Base-by-base conservation (phyloP, 2,113 vertebrate genomes). In the Poecilia latipinna region DNA sequence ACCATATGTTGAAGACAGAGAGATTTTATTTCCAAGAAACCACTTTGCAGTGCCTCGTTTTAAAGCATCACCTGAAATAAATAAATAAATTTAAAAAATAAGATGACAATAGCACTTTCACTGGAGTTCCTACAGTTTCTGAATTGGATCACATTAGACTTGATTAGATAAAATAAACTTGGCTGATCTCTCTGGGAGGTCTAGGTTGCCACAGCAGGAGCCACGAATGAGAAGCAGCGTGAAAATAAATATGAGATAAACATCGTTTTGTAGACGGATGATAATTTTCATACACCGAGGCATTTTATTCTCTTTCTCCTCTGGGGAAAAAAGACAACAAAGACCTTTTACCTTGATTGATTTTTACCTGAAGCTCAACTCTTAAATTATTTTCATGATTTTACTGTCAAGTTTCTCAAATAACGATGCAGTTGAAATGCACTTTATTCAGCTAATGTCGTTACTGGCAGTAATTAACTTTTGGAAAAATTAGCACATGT, bases 111-210 rank as follows among this genome's bases (percentile, higher is more conserved):
- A 78, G 61, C 8, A 62, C 42, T 77, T 64, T 75, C 11, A 48
- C 26, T 71, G 12, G 68, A 78, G 39, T 80, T 68, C 37, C 71
- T 64, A 54, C 42, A 81, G 68, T 65, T 54, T 8, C 51, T 28
- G 35, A 83, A 81, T 72, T 70, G 65, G 66, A 76, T 84, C 68
- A 65, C 77, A 82, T 82, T 82, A 84, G 57, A 75, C 67, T 65
- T 86, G 57, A 89, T 85, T 67, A 81, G 61, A 84, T 68, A 32
- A 68, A 63, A 88, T 80, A 24, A 82, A 74, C 57, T 65, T 64
- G 26, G 75, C 35, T 81, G 15, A 87, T 79, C 76, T 83, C 76
- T 37, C 72, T 68, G 31, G 75, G 75, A 79, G 72, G 70, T 74
- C 78, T 26, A 80, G 61, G 66, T 33, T 85, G 61, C 65, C 75